Base-by-base conservation (phyloP, 2,797 vertebrate species). In the Phataginus tricuspis region DNA sequence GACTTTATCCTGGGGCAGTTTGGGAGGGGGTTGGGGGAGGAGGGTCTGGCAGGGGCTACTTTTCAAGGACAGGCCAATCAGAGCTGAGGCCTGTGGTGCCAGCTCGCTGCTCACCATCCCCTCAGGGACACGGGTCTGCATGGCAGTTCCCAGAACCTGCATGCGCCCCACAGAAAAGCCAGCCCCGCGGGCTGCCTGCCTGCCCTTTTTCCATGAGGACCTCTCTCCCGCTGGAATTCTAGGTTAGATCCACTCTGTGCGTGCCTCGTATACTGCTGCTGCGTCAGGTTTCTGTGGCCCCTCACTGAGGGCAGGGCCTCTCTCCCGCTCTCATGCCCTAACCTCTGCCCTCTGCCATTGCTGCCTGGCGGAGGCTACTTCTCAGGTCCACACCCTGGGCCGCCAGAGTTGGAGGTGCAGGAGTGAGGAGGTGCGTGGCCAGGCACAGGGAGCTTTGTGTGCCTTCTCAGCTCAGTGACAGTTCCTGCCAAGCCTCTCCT, bases 401-500 rank as follows among this genome's bases (percentile, higher is more conserved):
- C 12, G n/a, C 69, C 31, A 27, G 83, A 66, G 77, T 84, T 66
- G 23, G 27, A 75, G 75, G 53, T 45, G 34, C 57, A 7, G 45
- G 34, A 49, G 18, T 13, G 4, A 61, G 64, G 63, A 53, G 64
- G 75, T 34, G 2, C 39, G 0, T 5, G 14, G 23, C 51, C 10
- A 12, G 57, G 83, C 34, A 27, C n/a, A 61, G 77, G 8, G 23
- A 75, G 83, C 64, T 69, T 34, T 83, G 85, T 87, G 83, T 86
- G 79, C 64, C 59, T 80, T 0, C 82, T 19, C 39, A 19, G 78
- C 90, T 92, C 61, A 8, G 83, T 86, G 93, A 77, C n/a, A 90
- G 87, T 57, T 0, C 0, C 75, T 97, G 90, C 85, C 82, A 61
- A 90, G 78, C 95, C 86, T 95, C 57, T 12, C 77, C 78, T 51